A percentile compares a stretch with the other conserved stretches of the same genome.
phyloP scores from a whole-genome alignment of 2,888 invertebrate species.

The Merodon equestris region DNA sequence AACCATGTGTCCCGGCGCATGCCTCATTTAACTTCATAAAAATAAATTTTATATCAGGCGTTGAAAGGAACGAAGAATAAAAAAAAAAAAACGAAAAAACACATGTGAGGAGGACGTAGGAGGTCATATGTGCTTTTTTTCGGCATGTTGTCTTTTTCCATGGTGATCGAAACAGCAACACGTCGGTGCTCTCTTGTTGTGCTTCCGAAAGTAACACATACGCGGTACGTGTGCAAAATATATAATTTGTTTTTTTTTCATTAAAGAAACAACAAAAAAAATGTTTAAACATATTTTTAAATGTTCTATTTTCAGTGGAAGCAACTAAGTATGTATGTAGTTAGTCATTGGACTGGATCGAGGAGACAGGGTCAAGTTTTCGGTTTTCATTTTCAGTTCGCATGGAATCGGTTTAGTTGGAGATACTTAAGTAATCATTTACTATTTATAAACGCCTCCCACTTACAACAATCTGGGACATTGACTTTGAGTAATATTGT shows the following conservation, averaged over 20 bases:
- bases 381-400: not conserved
- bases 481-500: not conserved
- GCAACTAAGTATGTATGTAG: slow-evolving; percentile 20
- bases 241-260: slow-evolving; percentile 24
- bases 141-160: slow-evolving; percentile 1
- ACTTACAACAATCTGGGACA: not conserved
- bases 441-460: not conserved
- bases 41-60: slow-evolving; percentile 7
- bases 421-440: not conserved
- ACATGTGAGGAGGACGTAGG: slow-evolving; percentile 19
- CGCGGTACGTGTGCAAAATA: slow-evolving; percentile 63
- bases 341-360: slow-evolving; percentile 11
- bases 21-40: slow-evolving; percentile 4
- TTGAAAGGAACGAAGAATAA: not conserved
- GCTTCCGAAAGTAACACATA: slow-evolving; percentile 17
- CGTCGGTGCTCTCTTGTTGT: slow-evolving; percentile 3
- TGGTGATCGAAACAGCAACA: slow-evolving; percentile 8
- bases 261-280: slow-evolving; percentile 7
- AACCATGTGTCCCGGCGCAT: slow-evolving; percentile 14
- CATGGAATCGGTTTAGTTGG: not conserved
- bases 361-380: slow-evolving; percentile 41
- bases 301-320: slow-evolving; percentile 43
- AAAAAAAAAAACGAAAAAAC: too few species aligned
- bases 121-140: slow-evolving; percentile 23
- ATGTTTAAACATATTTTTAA: slow-evolving; percentile 28